A percentile compares a stretch with the other conserved stretches of the same genome.
Evolutionary conservation across 2,888 invertebrate genomes (phyloP).

Genomic region (Cremastinae sp.): DNA sequence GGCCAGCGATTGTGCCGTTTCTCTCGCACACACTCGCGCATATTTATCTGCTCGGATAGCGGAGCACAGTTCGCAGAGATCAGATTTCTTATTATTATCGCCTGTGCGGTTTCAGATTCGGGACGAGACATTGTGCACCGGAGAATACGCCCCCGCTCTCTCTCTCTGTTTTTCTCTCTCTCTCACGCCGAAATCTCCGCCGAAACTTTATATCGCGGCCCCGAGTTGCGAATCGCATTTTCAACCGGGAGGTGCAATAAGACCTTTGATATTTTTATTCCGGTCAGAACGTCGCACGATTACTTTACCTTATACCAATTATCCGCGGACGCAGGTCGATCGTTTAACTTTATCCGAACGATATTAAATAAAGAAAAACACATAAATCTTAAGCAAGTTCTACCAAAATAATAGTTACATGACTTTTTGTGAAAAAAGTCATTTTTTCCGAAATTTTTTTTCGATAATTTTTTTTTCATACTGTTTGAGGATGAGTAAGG

Average conservation of each 20-base stretch:
- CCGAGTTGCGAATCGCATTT: conserved; percentile 18
- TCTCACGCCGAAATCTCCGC: conserved; percentile 19
- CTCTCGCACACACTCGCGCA: background rate
- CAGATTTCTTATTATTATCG: conserved; percentile 56
- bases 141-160: conserved; percentile 46
- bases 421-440: too few species aligned
- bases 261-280: conserved; percentile 47
- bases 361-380: too few species aligned
- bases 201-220: conserved; percentile 55
- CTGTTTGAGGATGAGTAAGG: too few species aligned
- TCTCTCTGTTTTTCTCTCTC: background rate
- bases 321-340: background rate
- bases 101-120: conserved; percentile 47
- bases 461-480: too few species aligned
- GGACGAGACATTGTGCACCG: conserved; percentile 31
- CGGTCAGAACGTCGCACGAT: conserved; percentile 18
- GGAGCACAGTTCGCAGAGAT: conserved; percentile 53
- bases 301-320: background rate
- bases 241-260: conserved; percentile 37
- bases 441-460: too few species aligned
- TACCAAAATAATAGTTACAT: too few species aligned
- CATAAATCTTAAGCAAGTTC: too few species aligned
- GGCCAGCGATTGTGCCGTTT: conserved; percentile 24
- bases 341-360: background rate
- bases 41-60: conserved; percentile 40